Conservation (phyloP, 2,797 vertebrate species). For the Tarsius wallacei region DNA sequence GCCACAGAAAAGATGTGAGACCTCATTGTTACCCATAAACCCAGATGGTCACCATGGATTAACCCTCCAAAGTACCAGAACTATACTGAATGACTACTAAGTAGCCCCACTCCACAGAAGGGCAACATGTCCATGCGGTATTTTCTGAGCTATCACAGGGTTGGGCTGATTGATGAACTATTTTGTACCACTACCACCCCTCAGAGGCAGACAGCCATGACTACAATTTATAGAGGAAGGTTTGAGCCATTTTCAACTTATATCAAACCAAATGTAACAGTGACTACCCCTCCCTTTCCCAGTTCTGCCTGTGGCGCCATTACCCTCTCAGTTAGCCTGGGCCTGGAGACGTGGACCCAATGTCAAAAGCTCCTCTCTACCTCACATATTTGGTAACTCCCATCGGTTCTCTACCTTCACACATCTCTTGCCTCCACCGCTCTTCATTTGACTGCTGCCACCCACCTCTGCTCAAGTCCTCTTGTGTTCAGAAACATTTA, state of each 20-base stretch:
- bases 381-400: neutral
- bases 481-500: neutral
- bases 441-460: neutral
- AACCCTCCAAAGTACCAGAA: neutral
- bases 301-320: neutral
- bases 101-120: neutral
- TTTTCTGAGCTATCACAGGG: neutral
- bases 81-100: neutral
- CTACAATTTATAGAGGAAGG: conserved; percentile 18
- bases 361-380: neutral
- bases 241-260: neutral
- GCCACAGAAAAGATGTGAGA: neutral
- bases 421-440: neutral
- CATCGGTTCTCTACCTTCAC: neutral
- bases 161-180: neutral
- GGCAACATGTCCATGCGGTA: neutral
- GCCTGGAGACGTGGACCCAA: rapidly evolving
- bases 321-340: neutral
- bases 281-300: neutral
- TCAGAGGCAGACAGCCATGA: neutral
- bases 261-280: neutral
- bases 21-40: neutral
- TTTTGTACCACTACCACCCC: neutral
- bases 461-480: neutral
- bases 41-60: neutral